Conservation (phyloP, 2,113 vertebrate genomes). For the Vombatus ursinus region DNA sequence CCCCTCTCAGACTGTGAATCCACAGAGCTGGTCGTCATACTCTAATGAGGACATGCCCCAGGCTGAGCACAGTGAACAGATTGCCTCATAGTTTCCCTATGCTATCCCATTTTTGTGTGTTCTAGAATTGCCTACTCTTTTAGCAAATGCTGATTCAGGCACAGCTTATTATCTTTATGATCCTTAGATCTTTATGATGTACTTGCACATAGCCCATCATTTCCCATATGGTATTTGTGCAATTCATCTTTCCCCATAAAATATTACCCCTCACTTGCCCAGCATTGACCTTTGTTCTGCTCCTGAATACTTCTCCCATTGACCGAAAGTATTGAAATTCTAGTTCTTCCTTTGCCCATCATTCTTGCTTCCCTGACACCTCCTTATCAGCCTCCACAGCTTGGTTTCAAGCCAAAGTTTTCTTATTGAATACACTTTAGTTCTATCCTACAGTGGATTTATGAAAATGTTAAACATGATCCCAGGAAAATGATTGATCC, state of each 20-base stretch:
- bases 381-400: no score
- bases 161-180: neutral
- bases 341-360: neutral
- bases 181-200: slow-evolving; percentile 7
- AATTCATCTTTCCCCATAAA: slow-evolving; percentile 15
- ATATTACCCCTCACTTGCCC: neutral
- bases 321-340: neutral
- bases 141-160: neutral
- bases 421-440: neutral
- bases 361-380: neutral
- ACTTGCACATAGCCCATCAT: neutral
- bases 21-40: neutral
- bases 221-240: neutral
- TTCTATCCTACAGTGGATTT: neutral
- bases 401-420: neutral
- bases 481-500: neutral
- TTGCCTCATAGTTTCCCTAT: neutral
- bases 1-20: neutral
- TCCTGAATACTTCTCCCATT: neutral
- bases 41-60: neutral
- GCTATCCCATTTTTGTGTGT: neutral
- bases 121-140: neutral
- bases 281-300: neutral
- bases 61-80: neutral
- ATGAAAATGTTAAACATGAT: neutral